Conservation (phyloP, 2,113 vertebrate genomes). For the Odocoileus virginianus region DNA sequence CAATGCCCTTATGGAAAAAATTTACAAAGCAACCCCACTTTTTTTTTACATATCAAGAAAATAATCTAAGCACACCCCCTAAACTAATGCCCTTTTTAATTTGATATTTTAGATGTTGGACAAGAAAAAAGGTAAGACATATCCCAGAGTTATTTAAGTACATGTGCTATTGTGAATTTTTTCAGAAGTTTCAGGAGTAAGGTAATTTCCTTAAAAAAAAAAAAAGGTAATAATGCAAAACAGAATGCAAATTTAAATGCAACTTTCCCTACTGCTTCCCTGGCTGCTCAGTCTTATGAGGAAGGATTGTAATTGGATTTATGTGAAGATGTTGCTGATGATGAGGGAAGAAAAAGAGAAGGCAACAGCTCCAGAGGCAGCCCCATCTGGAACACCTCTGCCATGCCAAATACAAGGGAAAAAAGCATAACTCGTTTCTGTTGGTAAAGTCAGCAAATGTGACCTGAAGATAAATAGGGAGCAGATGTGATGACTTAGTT, state of each 20-base stretch:
- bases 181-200: background rate
- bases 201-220: background rate
- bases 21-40: background rate
- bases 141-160: background rate
- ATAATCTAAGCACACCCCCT: background rate
- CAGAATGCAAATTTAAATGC: background rate
- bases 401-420: background rate
- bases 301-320: background rate
- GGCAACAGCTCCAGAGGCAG: background rate
- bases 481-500: constrained; percentile 55
- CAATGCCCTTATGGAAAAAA: background rate
- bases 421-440: constrained; percentile 11
- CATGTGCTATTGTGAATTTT: background rate
- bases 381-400: background rate
- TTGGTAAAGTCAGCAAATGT: constrained; percentile 57
- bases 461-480: constrained; percentile 62
- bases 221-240: background rate
- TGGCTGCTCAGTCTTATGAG: background rate
- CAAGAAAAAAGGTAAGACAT: background rate
- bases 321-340: background rate
- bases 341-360: background rate
- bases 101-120: background rate
- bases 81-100: background rate
- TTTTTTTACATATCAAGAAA: background rate
- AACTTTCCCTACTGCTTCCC: background rate